Evolutionary conservation across 2,113 vertebrate genomes (phyloP).

Genomic region (Callaeas wilsoni): DNA sequence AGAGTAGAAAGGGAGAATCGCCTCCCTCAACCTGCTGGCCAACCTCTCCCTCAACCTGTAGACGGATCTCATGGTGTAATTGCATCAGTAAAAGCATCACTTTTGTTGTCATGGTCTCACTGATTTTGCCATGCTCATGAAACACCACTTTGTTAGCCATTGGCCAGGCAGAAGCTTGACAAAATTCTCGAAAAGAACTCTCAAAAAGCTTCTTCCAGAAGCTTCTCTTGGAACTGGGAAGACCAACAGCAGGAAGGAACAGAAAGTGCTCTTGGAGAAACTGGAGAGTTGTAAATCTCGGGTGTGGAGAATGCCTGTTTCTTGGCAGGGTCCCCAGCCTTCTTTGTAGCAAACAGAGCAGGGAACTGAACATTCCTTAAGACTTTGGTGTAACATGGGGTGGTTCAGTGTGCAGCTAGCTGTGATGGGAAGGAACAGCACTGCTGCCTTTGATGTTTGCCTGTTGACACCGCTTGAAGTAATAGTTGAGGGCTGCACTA

Average conservation of each 20-base stretch:
- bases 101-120: neutral
- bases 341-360: neutral
- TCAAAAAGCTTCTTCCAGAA: slow-evolving; percentile 83
- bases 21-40: neutral
- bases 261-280: slow-evolving; percentile 76
- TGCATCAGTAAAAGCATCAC: neutral
- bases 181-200: slow-evolving; percentile 80
- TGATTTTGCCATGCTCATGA: neutral
- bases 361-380: neutral
- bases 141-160: slow-evolving; percentile 50
- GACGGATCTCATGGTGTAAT: neutral
- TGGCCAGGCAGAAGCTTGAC: slow-evolving; percentile 77
- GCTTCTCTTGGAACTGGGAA: slow-evolving; percentile 79
- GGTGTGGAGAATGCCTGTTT: slow-evolving; percentile 50
- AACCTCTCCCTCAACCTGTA: neutral
- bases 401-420: neutral
- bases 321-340: neutral
- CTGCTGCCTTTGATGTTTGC: neutral
- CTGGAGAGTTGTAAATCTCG: slow-evolving; percentile 72
- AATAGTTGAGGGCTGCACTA: neutral
- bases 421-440: neutral
- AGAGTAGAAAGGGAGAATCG: neutral
- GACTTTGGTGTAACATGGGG: neutral
- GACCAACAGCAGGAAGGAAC: slow-evolving; percentile 75
- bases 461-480: neutral